Conservation (phyloP, 2,797 vertebrate species). For the Danio albolineatus region DNA sequence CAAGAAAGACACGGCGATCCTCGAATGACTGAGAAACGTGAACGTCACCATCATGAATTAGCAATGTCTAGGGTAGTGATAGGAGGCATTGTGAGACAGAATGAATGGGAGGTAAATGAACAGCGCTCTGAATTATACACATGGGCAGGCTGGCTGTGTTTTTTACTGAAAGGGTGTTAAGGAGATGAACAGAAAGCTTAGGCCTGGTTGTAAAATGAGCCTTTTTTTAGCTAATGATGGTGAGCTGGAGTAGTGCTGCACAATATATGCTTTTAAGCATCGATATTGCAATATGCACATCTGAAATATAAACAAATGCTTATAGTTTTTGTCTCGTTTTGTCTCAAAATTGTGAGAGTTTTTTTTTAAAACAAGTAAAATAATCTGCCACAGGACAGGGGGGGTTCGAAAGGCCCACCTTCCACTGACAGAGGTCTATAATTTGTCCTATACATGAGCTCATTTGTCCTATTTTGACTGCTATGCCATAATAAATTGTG, state of each 20-base stretch:
- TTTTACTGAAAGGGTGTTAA: conserved; percentile 6
- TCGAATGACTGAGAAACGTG: conserved; percentile 24
- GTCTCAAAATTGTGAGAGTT: too few relatives aligned
- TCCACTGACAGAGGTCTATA: too few relatives aligned
- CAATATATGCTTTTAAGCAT: too few relatives aligned
- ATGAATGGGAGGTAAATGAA: conserved; percentile 39
- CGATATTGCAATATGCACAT: too few relatives aligned
- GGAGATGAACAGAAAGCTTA: conserved; percentile 5
- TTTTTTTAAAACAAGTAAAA: too few relatives aligned
- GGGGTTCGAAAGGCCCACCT: too few relatives aligned
- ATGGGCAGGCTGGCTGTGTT: neutral
- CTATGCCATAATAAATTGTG: too few relatives aligned
- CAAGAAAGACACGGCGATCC: conserved; percentile 5
- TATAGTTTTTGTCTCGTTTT: too few relatives aligned
- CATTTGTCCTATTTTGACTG: too few relatives aligned
- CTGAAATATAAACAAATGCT: too few relatives aligned
- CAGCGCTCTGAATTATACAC: conserved; percentile 37
- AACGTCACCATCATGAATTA: conserved; percentile 38
- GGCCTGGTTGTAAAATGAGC: neutral
- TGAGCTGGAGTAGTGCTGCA: neutral
- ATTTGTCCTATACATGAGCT: too few relatives aligned
- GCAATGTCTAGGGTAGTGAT: conserved; percentile 37
- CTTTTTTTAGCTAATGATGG: conserved; percentile 45
- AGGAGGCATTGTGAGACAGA: conserved; percentile 22
- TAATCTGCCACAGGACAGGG: too few relatives aligned